Percentiles rank a stretch among this genome's conserved stretches.
These are phyloP conservation scores for Centropus unirufus DNA, from an alignment of 2,113 vertebrate species.

Conservation along the genomic window DNA sequence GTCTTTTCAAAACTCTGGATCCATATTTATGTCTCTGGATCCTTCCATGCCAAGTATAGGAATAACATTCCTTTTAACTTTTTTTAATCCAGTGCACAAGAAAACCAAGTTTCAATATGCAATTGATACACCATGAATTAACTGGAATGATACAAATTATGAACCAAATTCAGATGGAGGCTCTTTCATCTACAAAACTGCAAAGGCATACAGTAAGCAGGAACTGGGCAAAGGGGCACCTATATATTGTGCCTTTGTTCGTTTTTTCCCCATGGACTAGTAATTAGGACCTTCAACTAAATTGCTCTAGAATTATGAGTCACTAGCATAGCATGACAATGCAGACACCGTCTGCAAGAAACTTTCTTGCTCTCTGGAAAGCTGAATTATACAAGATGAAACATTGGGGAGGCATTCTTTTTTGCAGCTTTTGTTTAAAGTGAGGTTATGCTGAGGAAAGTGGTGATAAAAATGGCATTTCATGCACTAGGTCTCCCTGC, in stretches of 20 bases:
- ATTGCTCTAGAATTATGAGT: background rate
- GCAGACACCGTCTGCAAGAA: background rate
- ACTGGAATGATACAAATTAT: background rate
- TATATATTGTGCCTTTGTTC: background rate
- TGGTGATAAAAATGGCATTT: constrained; percentile 31
- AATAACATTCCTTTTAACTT: background rate
- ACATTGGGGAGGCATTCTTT: background rate
- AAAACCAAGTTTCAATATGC: background rate
- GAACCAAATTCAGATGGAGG: background rate
- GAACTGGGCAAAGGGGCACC: background rate
- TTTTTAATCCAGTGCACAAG: background rate
- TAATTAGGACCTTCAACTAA: background rate
- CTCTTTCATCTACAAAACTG: background rate
- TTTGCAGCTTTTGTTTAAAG: constrained; percentile 41
- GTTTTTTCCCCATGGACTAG: background rate
- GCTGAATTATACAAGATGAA: constrained; percentile 25
- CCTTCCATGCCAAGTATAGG: background rate
- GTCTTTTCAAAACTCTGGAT: background rate
- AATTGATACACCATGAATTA: background rate
- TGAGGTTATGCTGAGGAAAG: constrained; percentile 18
- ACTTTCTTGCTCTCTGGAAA: background rate
- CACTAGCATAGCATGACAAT: background rate
- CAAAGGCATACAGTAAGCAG: background rate
- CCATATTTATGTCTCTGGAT: background rate
- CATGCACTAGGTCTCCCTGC: background rate